Evolutionary conservation across 2,113 vertebrate genomes (phyloP), one percentile per base, ranked within the genome.

Genomic region (Verasper variegatus): DNA sequence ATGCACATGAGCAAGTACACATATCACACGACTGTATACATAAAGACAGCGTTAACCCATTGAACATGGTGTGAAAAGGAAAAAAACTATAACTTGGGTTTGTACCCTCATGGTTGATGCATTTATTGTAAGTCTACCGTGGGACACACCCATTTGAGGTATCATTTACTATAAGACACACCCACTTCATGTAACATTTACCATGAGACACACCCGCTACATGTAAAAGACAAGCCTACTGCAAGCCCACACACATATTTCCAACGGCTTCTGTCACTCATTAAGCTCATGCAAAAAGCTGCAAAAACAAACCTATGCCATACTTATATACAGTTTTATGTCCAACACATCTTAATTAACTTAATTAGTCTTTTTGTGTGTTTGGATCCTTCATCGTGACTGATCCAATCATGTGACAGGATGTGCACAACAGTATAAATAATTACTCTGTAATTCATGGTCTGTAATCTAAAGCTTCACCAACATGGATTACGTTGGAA

Each of bases 21-120:
- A 27, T 35, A 42, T 51, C 57, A 26, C 82, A 80, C 71, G 72
- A 58, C 78, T 83, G 78, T 78, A 21, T 21, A n/a, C 2, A 20
- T 10, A 7, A 20, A 15, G 20, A 21, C 8, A n/a, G 20, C 1
- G 18, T 11, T 9, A 54, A 20, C 51, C 8, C 51, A 54, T 10
- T 37, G 9, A 37, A 37, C 35, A 1, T 9, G 8, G 8, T 54
- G 51, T 9, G 17, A 8, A 8, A 18, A 52, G 51, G n/a, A 52
- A 17, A 49, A 52, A 17, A 49, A 49, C 47, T 49, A 17, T 13
- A 15, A 47, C 42, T 15, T 5, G 5, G 27, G 27, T 27, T 27
- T 27, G 27, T 27, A 27, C 5, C 27, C 27, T 27, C 27, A 27
- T 27, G 27, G 1, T 7, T 7, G 31, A 31, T 31, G 31, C 31